phyloP scores from a whole-genome alignment of 1,140 invertebrate genomes.

The Drosophila sp. region DNA sequence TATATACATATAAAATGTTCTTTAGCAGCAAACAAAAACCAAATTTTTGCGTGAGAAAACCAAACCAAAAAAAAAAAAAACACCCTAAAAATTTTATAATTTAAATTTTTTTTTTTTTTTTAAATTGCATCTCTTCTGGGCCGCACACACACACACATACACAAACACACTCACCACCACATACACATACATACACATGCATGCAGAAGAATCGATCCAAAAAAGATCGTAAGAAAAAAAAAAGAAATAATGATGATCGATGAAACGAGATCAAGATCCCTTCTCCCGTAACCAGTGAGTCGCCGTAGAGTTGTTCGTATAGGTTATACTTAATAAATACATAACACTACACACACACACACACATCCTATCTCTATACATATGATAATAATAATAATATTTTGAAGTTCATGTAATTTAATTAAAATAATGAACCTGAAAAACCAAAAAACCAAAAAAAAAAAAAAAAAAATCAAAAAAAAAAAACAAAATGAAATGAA shows the following conservation, averaged over 20 bases:
- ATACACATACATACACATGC: constrained; percentile 2
- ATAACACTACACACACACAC: constrained; percentile 64
- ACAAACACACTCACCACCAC: neutral
- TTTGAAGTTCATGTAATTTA: constrained; percentile 82
- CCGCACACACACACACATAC: constrained; percentile 9
- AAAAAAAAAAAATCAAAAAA: constrained; percentile 31
- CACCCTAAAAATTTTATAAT: constrained; percentile 59
- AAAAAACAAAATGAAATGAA: constrained; percentile 36
- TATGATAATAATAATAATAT: constrained; percentile 73
- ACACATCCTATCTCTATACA: constrained; percentile 74
- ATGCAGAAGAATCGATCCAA: neutral
- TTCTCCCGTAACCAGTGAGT: constrained; percentile 21
- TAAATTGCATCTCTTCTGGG: constrained; percentile 31
- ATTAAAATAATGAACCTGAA: constrained; percentile 81
- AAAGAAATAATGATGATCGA: neutral
- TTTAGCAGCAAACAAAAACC: constrained; percentile 3
- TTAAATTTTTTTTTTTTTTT: constrained; percentile 66
- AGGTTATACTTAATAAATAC: constrained; percentile 76
- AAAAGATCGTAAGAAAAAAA: neutral
- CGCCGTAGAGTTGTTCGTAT: constrained; percentile 63
- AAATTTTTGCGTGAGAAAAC: constrained; percentile 55
- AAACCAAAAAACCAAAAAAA: constrained; percentile 61
- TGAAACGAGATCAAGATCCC: constrained; percentile 24
- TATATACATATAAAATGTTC: neutral
- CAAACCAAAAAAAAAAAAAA: too few relatives aligned